Evolutionary conservation across 2,888 invertebrate species (phyloP).

Genomic region (Halocaridina rubra): DNA sequence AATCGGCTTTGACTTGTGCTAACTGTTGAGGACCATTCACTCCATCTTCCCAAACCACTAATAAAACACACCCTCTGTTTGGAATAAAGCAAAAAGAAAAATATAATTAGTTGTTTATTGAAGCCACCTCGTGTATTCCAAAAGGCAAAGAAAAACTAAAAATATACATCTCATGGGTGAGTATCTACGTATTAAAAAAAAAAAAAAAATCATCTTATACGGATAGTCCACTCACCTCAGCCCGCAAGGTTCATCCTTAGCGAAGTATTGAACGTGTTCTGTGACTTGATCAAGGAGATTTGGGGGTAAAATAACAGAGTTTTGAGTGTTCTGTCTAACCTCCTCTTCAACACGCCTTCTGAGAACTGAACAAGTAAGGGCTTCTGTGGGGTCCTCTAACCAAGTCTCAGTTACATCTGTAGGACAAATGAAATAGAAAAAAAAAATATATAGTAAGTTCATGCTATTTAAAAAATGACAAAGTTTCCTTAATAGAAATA

Average conservation of each 20-base stretch:
- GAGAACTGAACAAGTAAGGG: not conserved
- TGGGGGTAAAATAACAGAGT: constrained; percentile 41
- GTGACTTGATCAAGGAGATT: constrained; percentile 42
- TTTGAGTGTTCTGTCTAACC: not conserved
- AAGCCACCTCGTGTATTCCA: too few species aligned
- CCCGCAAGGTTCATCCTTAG: constrained; percentile 58
- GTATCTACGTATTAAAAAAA: too few species aligned
- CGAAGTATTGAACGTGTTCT: constrained; percentile 48
- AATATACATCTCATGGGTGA: too few species aligned
- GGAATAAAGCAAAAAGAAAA: not conserved
- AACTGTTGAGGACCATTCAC: constrained; percentile 12
- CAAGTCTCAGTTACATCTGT: not conserved
- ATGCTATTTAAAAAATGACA: too few species aligned
- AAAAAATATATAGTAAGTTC: not conserved
- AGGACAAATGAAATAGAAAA: not conserved
- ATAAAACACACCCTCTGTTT: constrained; percentile 51
- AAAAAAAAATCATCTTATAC: too few species aligned
- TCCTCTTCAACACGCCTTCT: constrained; percentile 38
- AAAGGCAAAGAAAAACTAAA: too few species aligned
- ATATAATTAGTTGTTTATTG: too few species aligned
- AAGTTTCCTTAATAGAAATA: too few species aligned
- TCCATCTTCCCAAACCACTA: constrained; percentile 24
- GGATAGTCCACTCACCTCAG: constrained; percentile 58
- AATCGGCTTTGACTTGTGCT: constrained; percentile 44
- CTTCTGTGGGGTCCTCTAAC: not conserved